These are phyloP conservation scores for Ictidomys tridecemlineatus DNA, from an alignment of 2,113 vertebrate species.

Conservation along the genomic window DNA sequence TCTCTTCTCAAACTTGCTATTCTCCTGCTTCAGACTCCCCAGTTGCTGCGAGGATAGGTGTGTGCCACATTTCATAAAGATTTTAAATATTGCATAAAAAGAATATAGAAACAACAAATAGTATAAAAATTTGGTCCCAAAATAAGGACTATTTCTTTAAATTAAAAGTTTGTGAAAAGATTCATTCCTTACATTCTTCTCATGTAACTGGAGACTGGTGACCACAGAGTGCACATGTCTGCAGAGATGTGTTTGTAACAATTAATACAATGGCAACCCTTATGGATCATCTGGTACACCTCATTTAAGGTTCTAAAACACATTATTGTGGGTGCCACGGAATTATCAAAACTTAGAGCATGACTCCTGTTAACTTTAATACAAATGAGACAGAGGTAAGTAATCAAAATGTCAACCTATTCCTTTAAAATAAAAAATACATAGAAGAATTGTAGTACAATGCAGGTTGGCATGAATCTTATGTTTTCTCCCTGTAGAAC, in stretches of 20 bases:
- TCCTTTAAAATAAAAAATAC: conserved; percentile 21
- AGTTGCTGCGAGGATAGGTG: too few species aligned
- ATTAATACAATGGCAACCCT: not conserved
- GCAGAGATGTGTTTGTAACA: not conserved
- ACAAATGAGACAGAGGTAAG: not conserved
- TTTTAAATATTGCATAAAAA: not conserved
- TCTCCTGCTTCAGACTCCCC: too few species aligned
- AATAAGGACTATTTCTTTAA: not conserved
- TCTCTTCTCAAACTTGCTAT: too few species aligned
- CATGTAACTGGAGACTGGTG: not conserved
- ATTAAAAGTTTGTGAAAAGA: conserved; percentile 17
- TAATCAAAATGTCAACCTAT: conserved; percentile 11
- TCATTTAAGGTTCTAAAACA: not conserved
- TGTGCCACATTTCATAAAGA: not conserved
- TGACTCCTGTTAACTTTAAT: not conserved
- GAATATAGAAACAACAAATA: not conserved
- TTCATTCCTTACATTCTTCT: conserved; percentile 3
- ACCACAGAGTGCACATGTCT: not conserved
- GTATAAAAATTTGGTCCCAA: not conserved
- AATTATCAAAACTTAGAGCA: not conserved
- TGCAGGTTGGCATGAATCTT: not conserved
- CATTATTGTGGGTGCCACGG: not conserved
- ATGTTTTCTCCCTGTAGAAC: not conserved
- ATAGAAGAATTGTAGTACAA: not conserved
- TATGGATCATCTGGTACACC: not conserved